Percentiles rank a stretch among this genome's conserved stretches.
Conservation (phyloP, 2,888 invertebrate genomes). For the Drosophila bunnanda region DNA sequence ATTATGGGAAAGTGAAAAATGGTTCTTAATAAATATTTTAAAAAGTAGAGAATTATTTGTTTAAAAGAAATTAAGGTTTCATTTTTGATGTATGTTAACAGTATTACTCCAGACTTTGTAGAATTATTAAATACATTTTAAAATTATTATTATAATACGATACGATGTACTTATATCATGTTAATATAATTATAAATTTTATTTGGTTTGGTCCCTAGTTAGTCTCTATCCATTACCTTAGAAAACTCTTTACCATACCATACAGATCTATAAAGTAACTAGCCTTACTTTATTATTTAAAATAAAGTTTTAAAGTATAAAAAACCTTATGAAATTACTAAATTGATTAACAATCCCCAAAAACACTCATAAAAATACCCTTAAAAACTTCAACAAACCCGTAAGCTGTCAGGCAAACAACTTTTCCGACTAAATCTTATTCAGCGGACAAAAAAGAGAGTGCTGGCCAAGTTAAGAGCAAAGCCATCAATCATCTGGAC, state of each 20-base stretch:
- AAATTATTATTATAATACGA: not conserved
- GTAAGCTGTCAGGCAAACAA: conserved; percentile 54
- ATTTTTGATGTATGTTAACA: too few species aligned
- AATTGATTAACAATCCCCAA: not conserved
- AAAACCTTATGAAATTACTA: too few species aligned
- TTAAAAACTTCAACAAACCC: not conserved
- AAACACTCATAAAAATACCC: not conserved
- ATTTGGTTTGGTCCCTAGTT: not conserved
- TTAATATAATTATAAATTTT: not conserved
- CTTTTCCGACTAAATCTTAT: conserved; percentile 22
- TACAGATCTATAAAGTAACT: fast-evolving
- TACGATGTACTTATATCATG: not conserved
- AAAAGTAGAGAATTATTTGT: not conserved
- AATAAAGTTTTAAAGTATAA: not conserved
- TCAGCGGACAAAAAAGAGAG: conserved; percentile 43
- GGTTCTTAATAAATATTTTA: not conserved
- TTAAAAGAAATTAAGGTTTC: too few species aligned
- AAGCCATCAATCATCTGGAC: conserved; percentile 79
- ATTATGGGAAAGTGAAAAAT: not conserved
- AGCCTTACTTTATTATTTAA: not conserved
- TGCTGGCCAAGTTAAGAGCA: conserved; percentile 35
- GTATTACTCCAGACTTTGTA: not conserved
- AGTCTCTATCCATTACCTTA: fast-evolving
- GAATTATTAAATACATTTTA: not conserved
- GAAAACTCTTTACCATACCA: not conserved